Percentiles rank a stretch among this genome's conserved stretches.
Evolutionary conservation across 1,140 invertebrate species (phyloP).

Genomic region (Hycleus cichorii): DNA sequence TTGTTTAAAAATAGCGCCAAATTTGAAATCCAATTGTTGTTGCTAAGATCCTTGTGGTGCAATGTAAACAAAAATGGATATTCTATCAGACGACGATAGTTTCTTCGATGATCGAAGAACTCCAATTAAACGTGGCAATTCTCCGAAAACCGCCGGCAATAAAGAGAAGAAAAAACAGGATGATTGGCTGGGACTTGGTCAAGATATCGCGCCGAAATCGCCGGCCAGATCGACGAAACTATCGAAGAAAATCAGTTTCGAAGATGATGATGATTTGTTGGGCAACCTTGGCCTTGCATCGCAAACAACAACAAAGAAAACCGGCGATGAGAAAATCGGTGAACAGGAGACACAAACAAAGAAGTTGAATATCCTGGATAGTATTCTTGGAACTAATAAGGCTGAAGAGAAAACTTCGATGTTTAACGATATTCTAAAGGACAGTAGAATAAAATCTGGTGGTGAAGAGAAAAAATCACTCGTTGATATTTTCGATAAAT

Average conservation of each 20-base stretch:
- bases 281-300: constrained; percentile 14
- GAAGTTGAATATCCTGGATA: constrained; percentile 29
- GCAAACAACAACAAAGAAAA: neutral
- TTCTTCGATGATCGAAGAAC: constrained; percentile 44
- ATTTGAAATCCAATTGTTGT: too few relatives aligned
- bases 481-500: neutral
- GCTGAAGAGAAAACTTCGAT: constrained; percentile 23
- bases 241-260: constrained; percentile 31
- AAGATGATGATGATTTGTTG: constrained; percentile 29
- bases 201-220: constrained; percentile 1
- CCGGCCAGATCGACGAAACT: constrained; percentile 11
- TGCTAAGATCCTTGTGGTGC: too few relatives aligned
- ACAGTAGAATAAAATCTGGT: constrained; percentile 20
- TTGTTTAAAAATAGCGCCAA: too few relatives aligned
- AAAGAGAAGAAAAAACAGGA: constrained; percentile 7
- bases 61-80: too few relatives aligned
- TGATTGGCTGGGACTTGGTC: constrained; percentile 27
- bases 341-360: neutral
- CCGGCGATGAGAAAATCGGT: neutral
- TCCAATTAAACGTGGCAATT: constrained; percentile 25
- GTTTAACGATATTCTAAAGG: constrained; percentile 34
- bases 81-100: constrained; percentile 44
- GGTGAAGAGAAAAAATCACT: neutral
- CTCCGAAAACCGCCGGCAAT: constrained; percentile 27
- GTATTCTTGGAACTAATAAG: constrained; percentile 26